These are phyloP conservation scores for Dunckerocampus dactyliophorus DNA, from an alignment of 2,113 vertebrate genomes.

Conservation along the genomic window DNA sequence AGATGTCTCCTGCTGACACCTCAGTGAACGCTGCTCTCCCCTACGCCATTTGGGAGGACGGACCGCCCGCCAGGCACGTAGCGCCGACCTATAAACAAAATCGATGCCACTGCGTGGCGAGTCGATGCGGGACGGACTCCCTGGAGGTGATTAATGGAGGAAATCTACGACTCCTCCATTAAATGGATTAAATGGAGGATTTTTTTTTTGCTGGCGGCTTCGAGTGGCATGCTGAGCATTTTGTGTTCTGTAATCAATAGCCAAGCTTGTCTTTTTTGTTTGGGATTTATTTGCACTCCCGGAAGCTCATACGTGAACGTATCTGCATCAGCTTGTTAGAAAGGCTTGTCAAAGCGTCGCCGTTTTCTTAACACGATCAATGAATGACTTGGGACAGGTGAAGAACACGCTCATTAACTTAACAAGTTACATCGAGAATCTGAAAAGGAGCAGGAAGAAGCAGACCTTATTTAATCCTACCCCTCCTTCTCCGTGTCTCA, in stretches of 20 bases:
- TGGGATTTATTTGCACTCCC: slow-evolving; percentile 12
- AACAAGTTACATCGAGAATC: neutral
- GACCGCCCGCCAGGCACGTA: neutral
- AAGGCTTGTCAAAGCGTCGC: too few relatives aligned
- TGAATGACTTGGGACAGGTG: neutral
- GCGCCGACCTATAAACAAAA: slow-evolving; percentile 16
- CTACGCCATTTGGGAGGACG: slow-evolving; percentile 50
- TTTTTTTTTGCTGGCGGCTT: slow-evolving; percentile 6
- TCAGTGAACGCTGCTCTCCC: slow-evolving; percentile 10
- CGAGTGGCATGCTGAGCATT: slow-evolving; percentile 5
- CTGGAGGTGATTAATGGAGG: slow-evolving; percentile 48
- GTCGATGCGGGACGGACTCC: slow-evolving; percentile 41
- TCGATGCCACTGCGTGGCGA: slow-evolving; percentile 30
- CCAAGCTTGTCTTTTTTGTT: slow-evolving; percentile 5
- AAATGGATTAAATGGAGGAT: slow-evolving; percentile 38
- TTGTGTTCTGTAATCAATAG: slow-evolving; percentile 19
- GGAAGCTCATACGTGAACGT: neutral
- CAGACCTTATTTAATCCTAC: too few relatives aligned
- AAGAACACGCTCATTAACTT: too few relatives aligned
- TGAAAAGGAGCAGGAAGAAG: neutral
- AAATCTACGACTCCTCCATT: slow-evolving; percentile 39
- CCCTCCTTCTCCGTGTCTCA: too few relatives aligned
- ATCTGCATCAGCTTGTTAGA: too few relatives aligned
- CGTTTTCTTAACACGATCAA: too few relatives aligned
- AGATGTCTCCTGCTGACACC: slow-evolving; percentile 27